Conservation (phyloP, 2,797 vertebrate genomes). For the Argya squamiceps region DNA sequence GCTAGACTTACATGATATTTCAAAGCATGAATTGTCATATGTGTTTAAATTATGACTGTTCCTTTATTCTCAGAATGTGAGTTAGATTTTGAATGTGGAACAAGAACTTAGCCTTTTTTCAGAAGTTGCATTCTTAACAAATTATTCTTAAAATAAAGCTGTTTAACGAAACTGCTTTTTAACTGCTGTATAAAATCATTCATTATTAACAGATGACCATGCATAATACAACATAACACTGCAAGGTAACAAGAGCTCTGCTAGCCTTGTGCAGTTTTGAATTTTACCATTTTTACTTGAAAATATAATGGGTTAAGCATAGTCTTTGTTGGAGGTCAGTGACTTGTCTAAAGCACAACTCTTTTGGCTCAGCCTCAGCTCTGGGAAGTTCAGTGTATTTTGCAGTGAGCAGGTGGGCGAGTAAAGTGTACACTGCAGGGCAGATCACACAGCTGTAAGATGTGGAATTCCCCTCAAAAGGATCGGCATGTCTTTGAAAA, state of each 20-base stretch:
- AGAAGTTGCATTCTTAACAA: constrained; percentile 45
- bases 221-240: constrained; percentile 5
- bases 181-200: constrained; percentile 23
- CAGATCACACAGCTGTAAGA: constrained; percentile 79
- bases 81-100: constrained; percentile 62
- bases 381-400: constrained; percentile 58
- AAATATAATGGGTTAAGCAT: neutral
- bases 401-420: constrained; percentile 73
- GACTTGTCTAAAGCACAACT: neutral
- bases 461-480: constrained; percentile 86
- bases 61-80: constrained; percentile 55
- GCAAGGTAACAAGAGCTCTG: constrained; percentile 2
- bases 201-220: constrained; percentile 57
- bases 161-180: constrained; percentile 43
- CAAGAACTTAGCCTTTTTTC: constrained; percentile 38
- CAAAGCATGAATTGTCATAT: constrained; percentile 51
- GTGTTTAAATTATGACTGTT: constrained; percentile 30
- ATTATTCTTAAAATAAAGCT: constrained; percentile 43
- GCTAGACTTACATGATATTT: constrained; percentile 39
- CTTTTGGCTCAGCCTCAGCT: constrained; percentile 26
- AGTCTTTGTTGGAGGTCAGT: neutral
- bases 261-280: neutral
- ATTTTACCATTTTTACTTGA: neutral
- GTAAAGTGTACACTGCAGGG: constrained; percentile 67
- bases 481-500: constrained; percentile 79